Base-by-base conservation (phyloP, 2,797 vertebrate genomes). In the Tadarida brasiliensis region DNA sequence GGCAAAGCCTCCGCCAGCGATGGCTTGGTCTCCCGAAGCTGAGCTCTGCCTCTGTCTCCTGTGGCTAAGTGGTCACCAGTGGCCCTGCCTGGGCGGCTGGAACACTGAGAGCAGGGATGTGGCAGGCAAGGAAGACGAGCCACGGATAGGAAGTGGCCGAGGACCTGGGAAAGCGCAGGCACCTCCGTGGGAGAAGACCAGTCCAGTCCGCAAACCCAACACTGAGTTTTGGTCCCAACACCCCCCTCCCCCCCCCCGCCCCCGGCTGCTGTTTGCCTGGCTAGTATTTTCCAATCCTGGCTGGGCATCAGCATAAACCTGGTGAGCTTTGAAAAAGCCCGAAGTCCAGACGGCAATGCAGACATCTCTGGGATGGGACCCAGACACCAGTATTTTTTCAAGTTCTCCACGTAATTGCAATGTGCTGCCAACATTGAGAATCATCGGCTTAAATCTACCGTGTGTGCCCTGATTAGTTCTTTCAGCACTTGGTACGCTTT, bases 1-100 rank as follows among this genome's bases (percentile, higher is more conserved):
- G 71, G 70, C n/a, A 87, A 94, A 82, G 49, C 24, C 73, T 81
- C 56, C 74, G 63, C 56, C 70, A 94, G 26, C 35, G 11, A 10
- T 68, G 65, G 39, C 57, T 80, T 59, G 56, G 16, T 35, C 0
- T 6, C 11, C 44, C 73, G 33, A 90, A 56, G 33, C 57, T 24
- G 54, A 89, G 15, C 87, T 71, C 39, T 30, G 2, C 35, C 56
- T 71, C 56, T 65, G 30, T 84, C 30, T 61, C 57, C 71, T 49
- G 0, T 26, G n/a, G 30, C 78, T 86, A 74, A 22, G 8, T 0
- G 3, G 11, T 73, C 22, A 59, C 51, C n/a, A 24, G 17, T 76
- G 87, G 57, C 26, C 33, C 54, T 76, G 67, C 10, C 59, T 2
- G 6, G 0, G 39, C 39, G 10, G 17, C 30, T 80, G 68, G 61